Base-by-base conservation (phyloP, 2,888 invertebrate genomes). In the Drepana falcataria region DNA sequence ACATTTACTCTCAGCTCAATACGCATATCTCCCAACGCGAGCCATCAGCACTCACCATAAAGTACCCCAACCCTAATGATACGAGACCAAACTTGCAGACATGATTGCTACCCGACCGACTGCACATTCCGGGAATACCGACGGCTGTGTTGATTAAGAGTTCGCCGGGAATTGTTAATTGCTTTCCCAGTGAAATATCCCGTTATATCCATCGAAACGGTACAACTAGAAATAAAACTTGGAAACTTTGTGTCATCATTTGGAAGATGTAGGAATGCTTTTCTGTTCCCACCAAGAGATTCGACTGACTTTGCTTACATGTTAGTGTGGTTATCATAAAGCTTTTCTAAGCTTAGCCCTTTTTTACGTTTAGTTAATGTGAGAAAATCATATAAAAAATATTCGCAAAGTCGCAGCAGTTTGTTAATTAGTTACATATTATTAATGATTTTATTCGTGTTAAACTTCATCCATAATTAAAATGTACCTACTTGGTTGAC, bases 181-280 rank as follows among this genome's bases (percentile, higher is more conserved):
- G 40, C 51, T 54, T 54, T 51, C 47, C 1, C 49, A 47, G 44
- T 35, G 47, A 49, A 47, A 49, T 49, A 49, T 49, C 47, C 5
- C 35, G 44, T 9, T 44, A 9, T 44, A 44, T 44, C 44, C 9
- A 44, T 3, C 0, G 44, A 44, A 37, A 37, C 37, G 37, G 37
- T 5, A 44, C 9, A 9, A 9, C 9, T 44, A 44, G 44, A 44
- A 9, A 44, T 44, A 44, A 44, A 44, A 44, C 9, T 44, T 44
- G 6, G 21, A 21, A 44, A 44, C 44, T 44, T 44, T 9, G 44
- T 44, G 3, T 6, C 1, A 6, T 3, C 44, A 9, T 44, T 44
- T 9, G 9, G 44, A 44, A 9, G 9, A 9, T 44, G 40, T 3
- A 40, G 6, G 21, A 21, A 21, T 21, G 44, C 44, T 9, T 3